These are phyloP conservation scores for Lithobates sylvaticus DNA, from an alignment of 2,797 vertebrate genomes.

Conservation along the genomic window DNA sequence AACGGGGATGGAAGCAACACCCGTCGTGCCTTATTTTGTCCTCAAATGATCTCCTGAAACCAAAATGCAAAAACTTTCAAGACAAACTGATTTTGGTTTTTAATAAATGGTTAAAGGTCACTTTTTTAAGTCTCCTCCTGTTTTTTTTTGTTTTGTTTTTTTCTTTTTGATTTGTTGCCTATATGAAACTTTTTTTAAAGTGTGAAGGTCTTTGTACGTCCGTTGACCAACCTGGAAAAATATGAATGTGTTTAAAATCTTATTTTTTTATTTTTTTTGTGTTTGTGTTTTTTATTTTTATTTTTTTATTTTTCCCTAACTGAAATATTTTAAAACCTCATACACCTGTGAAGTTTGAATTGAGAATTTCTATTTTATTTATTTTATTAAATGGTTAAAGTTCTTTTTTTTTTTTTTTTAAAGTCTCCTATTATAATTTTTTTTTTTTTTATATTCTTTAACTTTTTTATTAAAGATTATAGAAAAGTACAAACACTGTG, in stretches of 20 bases:
- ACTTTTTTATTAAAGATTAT: too few relatives aligned
- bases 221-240: too few relatives aligned
- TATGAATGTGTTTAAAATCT: neutral
- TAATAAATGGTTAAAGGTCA: neutral
- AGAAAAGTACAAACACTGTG: too few relatives aligned
- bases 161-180: neutral
- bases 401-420: too few relatives aligned
- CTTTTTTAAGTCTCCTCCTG: neutral
- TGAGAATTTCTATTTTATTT: too few relatives aligned
- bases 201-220: neutral
- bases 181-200: neutral
- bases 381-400: too few relatives aligned
- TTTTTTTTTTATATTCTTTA: too few relatives aligned
- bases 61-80: neutral
- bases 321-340: too few relatives aligned
- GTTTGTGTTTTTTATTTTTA: neutral
- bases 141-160: too few relatives aligned
- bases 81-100: neutral
- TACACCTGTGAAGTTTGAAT: too few relatives aligned
- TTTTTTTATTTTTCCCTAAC: too few relatives aligned
- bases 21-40: slow-evolving; percentile 4
- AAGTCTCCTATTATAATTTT: too few relatives aligned
- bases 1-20: slow-evolving; percentile 4
- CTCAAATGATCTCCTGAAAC: slow-evolving; percentile 23
- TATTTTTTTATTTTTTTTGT: neutral